Conservation (phyloP, 2,113 vertebrate genomes). For the Malurus alboscapulatus region DNA sequence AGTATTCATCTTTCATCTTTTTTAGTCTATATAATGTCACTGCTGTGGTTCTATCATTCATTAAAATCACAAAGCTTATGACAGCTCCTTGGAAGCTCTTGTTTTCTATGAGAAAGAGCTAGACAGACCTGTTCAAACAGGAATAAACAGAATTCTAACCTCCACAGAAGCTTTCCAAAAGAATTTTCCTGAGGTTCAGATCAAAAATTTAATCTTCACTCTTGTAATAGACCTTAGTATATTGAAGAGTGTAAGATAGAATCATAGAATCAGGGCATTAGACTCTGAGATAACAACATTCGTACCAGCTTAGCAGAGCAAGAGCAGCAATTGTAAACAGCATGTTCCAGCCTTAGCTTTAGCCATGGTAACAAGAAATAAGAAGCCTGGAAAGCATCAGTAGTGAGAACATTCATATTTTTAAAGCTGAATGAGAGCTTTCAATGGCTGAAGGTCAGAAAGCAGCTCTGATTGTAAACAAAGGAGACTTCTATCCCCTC, state of each 20-base stretch:
- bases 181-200: background rate
- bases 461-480: constrained; percentile 17
- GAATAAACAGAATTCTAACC: background rate
- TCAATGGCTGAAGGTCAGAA: constrained; percentile 31
- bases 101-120: background rate
- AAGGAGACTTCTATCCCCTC: background rate
- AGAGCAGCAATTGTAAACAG: background rate
- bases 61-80: background rate
- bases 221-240: background rate
- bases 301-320: background rate
- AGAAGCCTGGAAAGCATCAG: background rate
- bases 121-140: background rate
- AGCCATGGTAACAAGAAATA: background rate
- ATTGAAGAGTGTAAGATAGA: background rate
- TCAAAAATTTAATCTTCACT: background rate
- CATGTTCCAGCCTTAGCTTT: background rate
- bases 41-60: background rate
- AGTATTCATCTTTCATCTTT: background rate
- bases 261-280: background rate
- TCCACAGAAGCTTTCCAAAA: background rate
- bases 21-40: background rate
- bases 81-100: background rate
- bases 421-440: constrained; percentile 20
- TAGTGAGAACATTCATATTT: background rate
- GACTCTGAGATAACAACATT: background rate